Evolutionary conservation across 37 sponge, comb jelly and placozoan species (phyloP), one percentile per base, ranked within the genome.

Genomic region (Haliclona indistincta): DNA sequence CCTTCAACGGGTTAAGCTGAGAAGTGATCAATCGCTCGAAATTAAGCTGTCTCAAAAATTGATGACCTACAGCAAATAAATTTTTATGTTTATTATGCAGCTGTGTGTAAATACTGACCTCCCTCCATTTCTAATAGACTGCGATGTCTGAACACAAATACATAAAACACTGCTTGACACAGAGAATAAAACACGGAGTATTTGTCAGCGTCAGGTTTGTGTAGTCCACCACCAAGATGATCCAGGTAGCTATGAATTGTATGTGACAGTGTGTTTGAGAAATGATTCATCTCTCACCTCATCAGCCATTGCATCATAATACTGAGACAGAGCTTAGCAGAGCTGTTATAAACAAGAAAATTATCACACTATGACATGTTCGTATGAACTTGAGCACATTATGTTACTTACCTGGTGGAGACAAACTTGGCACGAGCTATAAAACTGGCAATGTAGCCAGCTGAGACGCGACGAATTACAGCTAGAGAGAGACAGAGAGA

Each of bases 341-440:
- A 74, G 38, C 87, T 86, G 55, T 13, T 38, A 39, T 34, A 26
- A 33, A 26, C 39, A 42, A 47, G 66, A 25, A 0, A 13, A 17
- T 47, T 15, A 47, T 47, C 51, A 47, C 15, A 47, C 51, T 17
- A n/a, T n/a, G 13, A 47, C 51, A 47, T 47, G 51, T 15, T 17
- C 51, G 15, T 15, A 47, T 10, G 15, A 10, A 47, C 51, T 17
- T 15, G 2, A 2, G 17, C 63, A 61, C 75, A 61, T 23, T 39
- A 2, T 4, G 26, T 37, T 38, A 19, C 58, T 73, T 20, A 86
- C 86, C 68, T 65, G 17, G 77, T 15, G 38, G 91, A 56, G 54
- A 94, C 69, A 67, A 87, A 94, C 81, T 87, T 83, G 38, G 91
- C 80, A 39, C 95, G 78, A 38, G 91, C 84, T 23, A 94, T 74